Evolutionary conservation across 2,113 vertebrate species (phyloP).

Genomic region (Oxyruncus cristatus): DNA sequence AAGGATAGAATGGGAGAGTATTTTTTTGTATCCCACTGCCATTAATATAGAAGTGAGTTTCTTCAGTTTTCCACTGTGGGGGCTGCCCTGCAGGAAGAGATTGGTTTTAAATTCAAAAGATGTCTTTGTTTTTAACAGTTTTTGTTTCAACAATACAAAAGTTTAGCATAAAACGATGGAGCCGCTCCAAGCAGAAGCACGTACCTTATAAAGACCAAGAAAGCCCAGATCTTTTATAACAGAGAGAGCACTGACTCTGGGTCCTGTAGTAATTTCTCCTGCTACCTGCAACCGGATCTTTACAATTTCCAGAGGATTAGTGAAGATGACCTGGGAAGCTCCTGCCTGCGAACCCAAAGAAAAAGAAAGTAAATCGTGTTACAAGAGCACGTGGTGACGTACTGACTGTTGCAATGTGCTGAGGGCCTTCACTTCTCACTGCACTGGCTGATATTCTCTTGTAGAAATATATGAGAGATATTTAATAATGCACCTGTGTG

Average conservation of each 20-base stretch:
- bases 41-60: conserved; percentile 56
- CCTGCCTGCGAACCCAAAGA: conserved; percentile 74
- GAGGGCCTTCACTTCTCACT: neutral
- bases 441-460: neutral
- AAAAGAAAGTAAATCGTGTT: neutral
- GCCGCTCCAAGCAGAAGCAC: conserved; percentile 7
- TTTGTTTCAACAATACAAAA: neutral
- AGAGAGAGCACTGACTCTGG: conserved; percentile 80
- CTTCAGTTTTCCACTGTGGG: conserved; percentile 52
- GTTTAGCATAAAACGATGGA: neutral
- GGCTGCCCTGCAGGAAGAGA: conserved; percentile 50
- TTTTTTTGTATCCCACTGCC: conserved; percentile 36
- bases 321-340: conserved; percentile 85
- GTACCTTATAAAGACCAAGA: conserved; percentile 83
- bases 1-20: neutral
- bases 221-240: conserved; percentile 81
- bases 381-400: neutral
- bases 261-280: conserved; percentile 86
- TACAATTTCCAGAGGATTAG: conserved; percentile 89
- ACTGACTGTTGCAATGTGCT: neutral
- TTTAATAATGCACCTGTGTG: neutral
- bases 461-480: neutral
- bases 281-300: conserved; percentile 98
- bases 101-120: conserved; percentile 35
- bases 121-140: neutral